A percentile compares a stretch with the other conserved stretches of the same genome.
phyloP scores from a whole-genome alignment of 23 tunicate species.

The Styela clava region DNA sequence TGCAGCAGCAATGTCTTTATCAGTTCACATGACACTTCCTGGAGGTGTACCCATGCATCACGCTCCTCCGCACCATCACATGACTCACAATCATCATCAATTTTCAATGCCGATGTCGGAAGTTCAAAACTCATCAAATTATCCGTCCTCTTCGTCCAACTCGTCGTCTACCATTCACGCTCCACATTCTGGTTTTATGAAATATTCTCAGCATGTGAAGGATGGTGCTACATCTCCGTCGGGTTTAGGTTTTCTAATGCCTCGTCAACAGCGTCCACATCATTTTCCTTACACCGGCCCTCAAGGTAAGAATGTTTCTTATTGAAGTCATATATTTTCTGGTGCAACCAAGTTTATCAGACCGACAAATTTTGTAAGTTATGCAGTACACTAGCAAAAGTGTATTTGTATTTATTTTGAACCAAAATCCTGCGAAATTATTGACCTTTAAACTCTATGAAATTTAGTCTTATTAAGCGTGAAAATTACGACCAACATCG shows the following conservation, averaged over 20 bases:
- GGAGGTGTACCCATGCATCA: constrained; percentile 20
- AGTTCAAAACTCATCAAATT: neutral
- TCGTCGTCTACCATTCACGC: neutral
- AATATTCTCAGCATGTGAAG: constrained; percentile 22
- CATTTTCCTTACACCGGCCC: neutral
- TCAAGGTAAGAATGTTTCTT: neutral
- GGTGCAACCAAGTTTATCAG: no score
- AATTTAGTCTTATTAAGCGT: no score
- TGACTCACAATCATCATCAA: constrained; percentile 5
- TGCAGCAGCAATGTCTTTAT: constrained; percentile 18
- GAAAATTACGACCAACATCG: no score
- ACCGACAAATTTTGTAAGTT: no score
- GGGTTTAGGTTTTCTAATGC: constrained; percentile 13
- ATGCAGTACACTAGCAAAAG: no score
- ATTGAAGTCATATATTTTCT: no score
- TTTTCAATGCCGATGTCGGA: constrained; percentile 32
- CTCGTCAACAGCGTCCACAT: constrained; percentile 18
- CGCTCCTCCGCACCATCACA: constrained; percentile 16
- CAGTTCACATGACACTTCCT: constrained; percentile 21
- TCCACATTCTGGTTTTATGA: neutral
- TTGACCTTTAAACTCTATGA: no score
- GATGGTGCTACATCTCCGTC: constrained; percentile 6
- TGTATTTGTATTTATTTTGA: no score
- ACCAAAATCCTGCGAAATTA: no score
- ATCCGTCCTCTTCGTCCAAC: constrained; percentile 18